Evolutionary conservation across 2,797 vertebrate genomes (phyloP).

Genomic region (Sarcophilus harrisii): DNA sequence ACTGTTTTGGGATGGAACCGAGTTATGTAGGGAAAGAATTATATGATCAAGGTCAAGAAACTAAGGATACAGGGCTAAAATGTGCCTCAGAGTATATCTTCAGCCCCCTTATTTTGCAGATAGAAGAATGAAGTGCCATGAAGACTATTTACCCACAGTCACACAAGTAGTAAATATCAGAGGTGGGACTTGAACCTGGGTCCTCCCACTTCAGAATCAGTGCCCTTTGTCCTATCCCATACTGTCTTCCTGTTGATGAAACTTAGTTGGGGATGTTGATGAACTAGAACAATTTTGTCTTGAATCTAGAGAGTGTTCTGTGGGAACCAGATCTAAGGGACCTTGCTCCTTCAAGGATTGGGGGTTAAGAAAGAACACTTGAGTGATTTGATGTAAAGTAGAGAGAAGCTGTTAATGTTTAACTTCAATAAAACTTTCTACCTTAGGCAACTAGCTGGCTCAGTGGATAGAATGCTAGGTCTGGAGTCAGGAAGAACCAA

Average conservation of each 20-base stretch:
- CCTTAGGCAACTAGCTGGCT: background rate
- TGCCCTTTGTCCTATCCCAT: background rate
- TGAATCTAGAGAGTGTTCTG: slow-evolving; percentile 13
- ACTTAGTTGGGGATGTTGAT: background rate
- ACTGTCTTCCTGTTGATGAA: background rate
- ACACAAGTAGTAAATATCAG: background rate
- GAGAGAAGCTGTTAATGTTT: too few relatives aligned
- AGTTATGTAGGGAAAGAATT: background rate
- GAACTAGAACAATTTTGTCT: slow-evolving; percentile 37
- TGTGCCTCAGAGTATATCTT: background rate
- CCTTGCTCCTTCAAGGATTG: slow-evolving; percentile 37
- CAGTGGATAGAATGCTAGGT: background rate
- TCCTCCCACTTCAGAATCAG: background rate
- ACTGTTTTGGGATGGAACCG: background rate
- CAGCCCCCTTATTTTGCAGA: background rate
- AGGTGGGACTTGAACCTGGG: background rate
- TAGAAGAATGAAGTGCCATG: background rate
- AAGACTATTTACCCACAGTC: background rate
- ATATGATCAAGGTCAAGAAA: background rate
- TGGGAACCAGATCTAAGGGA: slow-evolving; percentile 10
- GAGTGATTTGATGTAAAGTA: background rate
- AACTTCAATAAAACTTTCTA: background rate
- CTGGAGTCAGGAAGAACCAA: background rate
- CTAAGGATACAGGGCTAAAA: background rate
- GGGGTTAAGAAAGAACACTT: slow-evolving; percentile 28